Evolutionary conservation across 2,888 invertebrate species (phyloP), one percentile per base, ranked within the genome.

Genomic region (Idaea biselata): DNA sequence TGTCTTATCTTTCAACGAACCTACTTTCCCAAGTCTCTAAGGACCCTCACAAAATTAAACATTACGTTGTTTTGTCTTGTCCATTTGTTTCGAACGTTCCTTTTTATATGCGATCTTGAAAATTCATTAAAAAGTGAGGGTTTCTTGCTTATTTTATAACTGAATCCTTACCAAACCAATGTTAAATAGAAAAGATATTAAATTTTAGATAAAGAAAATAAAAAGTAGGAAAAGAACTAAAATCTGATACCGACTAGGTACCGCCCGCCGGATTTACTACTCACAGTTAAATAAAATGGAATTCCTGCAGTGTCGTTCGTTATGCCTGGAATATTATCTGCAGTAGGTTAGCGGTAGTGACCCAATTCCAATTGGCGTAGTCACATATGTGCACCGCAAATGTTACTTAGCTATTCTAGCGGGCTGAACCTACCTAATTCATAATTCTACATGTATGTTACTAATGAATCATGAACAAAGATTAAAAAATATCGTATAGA

Each of bases 91-190:
- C 73, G 69, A 72, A 68, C 67, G 69, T 73, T 70, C 68, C 60
- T 74, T 74, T 73, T 76, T 77, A 72, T 77, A 75, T 71, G 72
- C 68, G 68, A 81, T 73, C 68, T 73, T 73, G 77, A 84, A 83
- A 33, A 11, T 33, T 1, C 25, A 25, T 25, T 25, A 25, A 25
- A 25, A 25, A 25, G 25, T 25, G 25, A 25, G 25, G 25, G 5
- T 1, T 5, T 25, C 5, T 1, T 25, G 25, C 1, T 25, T 5
- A 3, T 3, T 25, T 25, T 25, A 25, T 25, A 25, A 25, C 25
- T 25, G 25, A 25, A 5, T 25, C 1, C 5, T 25, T 25, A 25
- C 25, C 5, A 3, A 5, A 25, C 1, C 25, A 25, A 25, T 25
- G 5, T 25, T 1, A 3, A 3, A 3, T 25, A 5, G 25, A 25